A percentile compares a stretch with the other conserved stretches of the same genome.
phyloP scores from a whole-genome alignment of 2,888 invertebrate genomes.

The Meiosimyza platycephala region DNA sequence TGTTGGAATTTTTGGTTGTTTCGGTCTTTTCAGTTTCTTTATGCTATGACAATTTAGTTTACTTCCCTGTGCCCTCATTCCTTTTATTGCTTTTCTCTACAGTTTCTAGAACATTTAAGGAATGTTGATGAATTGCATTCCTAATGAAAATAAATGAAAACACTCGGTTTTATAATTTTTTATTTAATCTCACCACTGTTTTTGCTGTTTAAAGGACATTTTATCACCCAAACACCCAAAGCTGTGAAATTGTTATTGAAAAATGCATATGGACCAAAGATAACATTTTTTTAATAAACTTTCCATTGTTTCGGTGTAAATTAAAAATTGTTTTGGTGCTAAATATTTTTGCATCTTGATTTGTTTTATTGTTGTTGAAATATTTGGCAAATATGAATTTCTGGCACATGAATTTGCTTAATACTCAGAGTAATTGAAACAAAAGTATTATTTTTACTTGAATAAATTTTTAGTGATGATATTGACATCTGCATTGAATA shows the following conservation, averaged over 20 bases:
- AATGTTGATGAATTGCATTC: conserved; percentile 34
- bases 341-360: too few species aligned
- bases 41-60: background rate
- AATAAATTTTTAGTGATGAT: too few species aligned
- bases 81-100: background rate
- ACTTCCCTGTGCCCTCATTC: background rate
- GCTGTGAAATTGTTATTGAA: conserved; percentile 13
- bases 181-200: background rate
- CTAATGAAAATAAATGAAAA: conserved; percentile 32
- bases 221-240: conserved; percentile 20
- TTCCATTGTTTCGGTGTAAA: conserved; percentile 46
- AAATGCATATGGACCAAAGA: conserved; percentile 16
- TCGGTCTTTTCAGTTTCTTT: background rate
- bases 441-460: too few species aligned
- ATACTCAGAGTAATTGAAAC: too few species aligned
- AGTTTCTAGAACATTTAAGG: conserved; percentile 5
- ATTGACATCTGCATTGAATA: too few species aligned
- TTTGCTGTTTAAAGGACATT: conserved; percentile 13
- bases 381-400: too few species aligned
- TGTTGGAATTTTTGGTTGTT: conserved; percentile 21
- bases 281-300: conserved; percentile 43
- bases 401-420: too few species aligned
- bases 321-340: conserved; percentile 28
- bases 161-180: background rate
- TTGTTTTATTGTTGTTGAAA: too few species aligned